A percentile compares a stretch with the other conserved stretches of the same genome.
phyloP scores from a whole-genome alignment of 2,113 vertebrate genomes.

The Stictonetta naevosa region DNA sequence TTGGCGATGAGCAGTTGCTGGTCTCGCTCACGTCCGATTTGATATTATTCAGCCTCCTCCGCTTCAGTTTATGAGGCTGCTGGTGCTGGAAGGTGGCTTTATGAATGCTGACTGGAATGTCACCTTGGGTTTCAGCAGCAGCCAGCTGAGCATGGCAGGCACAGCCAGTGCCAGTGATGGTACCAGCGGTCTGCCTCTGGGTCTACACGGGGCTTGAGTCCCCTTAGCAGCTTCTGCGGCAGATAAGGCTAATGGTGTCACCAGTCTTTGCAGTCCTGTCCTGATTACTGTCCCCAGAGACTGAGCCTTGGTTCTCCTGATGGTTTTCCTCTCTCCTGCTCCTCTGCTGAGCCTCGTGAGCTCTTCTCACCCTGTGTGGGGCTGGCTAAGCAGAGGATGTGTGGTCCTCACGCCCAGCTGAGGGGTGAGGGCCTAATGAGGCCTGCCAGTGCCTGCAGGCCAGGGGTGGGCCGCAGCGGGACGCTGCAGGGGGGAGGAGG shows the following conservation, averaged over 20 bases:
- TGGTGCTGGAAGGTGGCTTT: not conserved
- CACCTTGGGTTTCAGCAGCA: not conserved
- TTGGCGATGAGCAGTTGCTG: not conserved
- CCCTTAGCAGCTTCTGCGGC: not conserved
- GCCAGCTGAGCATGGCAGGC: not conserved
- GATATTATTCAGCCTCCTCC: not conserved
- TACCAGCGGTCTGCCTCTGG: fast-evolving
- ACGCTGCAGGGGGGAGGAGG: not conserved
- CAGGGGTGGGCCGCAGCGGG: not conserved
- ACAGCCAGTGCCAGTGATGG: not conserved
- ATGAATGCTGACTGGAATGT: not conserved
- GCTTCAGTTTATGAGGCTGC: not conserved
- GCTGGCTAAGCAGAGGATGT: not conserved
- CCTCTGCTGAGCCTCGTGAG: not conserved
- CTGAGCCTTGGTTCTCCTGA: fast-evolving
- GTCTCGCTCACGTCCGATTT: not conserved
- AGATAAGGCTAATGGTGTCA: fast-evolving
- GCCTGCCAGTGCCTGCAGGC: not conserved
- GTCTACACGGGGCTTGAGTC: not conserved
- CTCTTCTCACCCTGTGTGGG: too few species aligned
- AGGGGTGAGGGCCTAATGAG: too few species aligned
- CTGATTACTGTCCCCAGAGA: not conserved
- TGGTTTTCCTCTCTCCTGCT: not conserved
- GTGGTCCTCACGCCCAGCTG: too few species aligned
- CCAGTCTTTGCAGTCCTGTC: not conserved